Evolutionary conservation across 2,113 vertebrate species (phyloP).

Genomic region (Tamias sibiricus): DNA sequence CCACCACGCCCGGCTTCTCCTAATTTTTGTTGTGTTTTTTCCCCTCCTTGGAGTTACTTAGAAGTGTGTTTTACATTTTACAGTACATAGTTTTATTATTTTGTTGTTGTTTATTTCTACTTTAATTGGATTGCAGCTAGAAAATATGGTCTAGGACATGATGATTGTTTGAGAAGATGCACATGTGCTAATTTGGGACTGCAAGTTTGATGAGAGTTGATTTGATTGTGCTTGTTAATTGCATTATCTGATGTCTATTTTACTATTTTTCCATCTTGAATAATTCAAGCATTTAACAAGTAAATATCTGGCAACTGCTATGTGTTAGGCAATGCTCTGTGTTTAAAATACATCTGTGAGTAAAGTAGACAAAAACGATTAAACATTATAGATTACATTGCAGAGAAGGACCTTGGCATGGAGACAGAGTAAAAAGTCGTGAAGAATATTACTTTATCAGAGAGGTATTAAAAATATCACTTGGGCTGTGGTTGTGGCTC

Average conservation of each 20-base stretch:
- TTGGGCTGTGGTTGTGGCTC: no score
- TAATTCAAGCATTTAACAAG: neutral
- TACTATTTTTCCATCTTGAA: neutral
- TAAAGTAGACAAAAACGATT: neutral
- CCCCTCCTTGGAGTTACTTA: neutral
- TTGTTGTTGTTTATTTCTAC: slow-evolving; percentile 34
- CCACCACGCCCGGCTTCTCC: no score
- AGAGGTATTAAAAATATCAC: neutral
- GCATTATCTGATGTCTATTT: neutral
- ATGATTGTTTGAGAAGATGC: neutral
- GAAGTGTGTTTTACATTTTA: slow-evolving; percentile 26
- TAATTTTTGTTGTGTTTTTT: neutral
- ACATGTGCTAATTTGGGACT: neutral
- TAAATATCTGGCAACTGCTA: neutral
- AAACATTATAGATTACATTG: neutral
- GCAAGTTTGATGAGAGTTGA: neutral
- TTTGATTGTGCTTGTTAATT: neutral
- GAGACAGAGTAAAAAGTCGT: neutral
- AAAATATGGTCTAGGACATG: neutral
- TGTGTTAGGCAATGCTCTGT: neutral
- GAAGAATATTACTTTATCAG: neutral
- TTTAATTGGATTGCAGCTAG: neutral
- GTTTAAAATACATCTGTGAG: neutral
- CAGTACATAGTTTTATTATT: neutral
- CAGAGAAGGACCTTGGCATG: neutral